phyloP scores from a whole-genome alignment of 2,888 invertebrate species.

The Bombylius major region DNA sequence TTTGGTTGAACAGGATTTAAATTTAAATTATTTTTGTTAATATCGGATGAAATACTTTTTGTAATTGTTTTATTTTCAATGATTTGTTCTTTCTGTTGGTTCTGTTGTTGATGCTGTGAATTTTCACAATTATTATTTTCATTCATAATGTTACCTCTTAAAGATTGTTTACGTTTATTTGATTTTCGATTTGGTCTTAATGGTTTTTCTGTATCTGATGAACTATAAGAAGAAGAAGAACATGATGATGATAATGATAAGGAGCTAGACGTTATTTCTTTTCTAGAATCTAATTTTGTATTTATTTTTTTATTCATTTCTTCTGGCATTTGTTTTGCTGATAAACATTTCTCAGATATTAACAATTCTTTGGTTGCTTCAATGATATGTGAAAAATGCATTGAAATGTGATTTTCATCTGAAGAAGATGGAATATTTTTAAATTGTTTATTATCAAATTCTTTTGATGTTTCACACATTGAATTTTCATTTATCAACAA shows the following conservation, averaged over 20 bases:
- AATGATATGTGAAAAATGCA: neutral
- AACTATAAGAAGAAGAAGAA: too few species aligned
- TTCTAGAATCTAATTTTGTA: neutral
- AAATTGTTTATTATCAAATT: neutral
- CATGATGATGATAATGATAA: too few species aligned
- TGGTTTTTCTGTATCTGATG: neutral
- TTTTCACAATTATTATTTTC: too few species aligned
- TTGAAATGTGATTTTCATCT: too few species aligned
- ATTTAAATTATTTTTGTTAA: too few species aligned
- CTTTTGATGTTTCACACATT: neutral
- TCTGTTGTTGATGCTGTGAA: too few species aligned
- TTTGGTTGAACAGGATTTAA: too few species aligned
- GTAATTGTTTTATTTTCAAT: too few species aligned
- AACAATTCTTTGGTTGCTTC: neutral
- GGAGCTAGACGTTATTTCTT: neutral
- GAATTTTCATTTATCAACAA: neutral
- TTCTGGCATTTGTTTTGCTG: neutral
- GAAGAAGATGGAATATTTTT: too few species aligned
- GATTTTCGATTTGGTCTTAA: neutral
- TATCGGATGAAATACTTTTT: too few species aligned
- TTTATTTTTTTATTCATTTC: neutral
- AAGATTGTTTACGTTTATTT: neutral
- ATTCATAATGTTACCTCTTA: neutral
- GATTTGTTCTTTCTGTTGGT: too few species aligned
- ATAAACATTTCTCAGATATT: neutral